Evolutionary conservation across 2,797 vertebrate species (phyloP).

Genomic region (Agapornis canus): DNA sequence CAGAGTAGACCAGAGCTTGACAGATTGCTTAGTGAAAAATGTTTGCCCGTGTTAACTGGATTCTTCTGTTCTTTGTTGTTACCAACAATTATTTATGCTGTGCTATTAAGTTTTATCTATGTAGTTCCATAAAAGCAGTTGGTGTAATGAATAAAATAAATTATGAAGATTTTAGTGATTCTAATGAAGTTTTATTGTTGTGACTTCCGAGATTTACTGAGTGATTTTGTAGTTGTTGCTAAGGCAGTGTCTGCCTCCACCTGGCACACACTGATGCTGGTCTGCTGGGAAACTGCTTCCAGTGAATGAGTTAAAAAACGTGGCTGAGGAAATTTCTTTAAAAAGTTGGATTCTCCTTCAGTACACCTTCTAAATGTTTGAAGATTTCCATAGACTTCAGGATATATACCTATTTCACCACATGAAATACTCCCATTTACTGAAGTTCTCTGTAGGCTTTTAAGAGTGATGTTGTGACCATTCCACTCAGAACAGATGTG

Average conservation of each 20-base stretch:
- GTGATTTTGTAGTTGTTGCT: not conserved
- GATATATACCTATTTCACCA: not conserved
- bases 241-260: not conserved
- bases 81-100: not conserved
- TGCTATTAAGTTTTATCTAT: not conserved
- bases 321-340: not conserved
- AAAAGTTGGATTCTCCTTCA: not conserved
- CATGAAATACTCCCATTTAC: not conserved
- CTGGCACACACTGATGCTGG: not conserved
- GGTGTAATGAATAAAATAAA: not conserved
- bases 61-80: not conserved
- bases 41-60: not conserved
- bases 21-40: not conserved
- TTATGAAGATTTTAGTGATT: not conserved
- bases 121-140: not conserved
- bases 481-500: not conserved
- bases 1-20: not conserved
- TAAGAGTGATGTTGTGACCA: not conserved
- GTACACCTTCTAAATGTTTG: not conserved
- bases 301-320: not conserved
- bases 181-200: not conserved
- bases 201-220: not conserved
- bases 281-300: not conserved
- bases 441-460: not conserved
- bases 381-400: not conserved